Percentiles rank a stretch among this genome's conserved stretches.
phyloP scores from a whole-genome alignment of 2,888 invertebrate species.

The Drosophila imparisetae region DNA sequence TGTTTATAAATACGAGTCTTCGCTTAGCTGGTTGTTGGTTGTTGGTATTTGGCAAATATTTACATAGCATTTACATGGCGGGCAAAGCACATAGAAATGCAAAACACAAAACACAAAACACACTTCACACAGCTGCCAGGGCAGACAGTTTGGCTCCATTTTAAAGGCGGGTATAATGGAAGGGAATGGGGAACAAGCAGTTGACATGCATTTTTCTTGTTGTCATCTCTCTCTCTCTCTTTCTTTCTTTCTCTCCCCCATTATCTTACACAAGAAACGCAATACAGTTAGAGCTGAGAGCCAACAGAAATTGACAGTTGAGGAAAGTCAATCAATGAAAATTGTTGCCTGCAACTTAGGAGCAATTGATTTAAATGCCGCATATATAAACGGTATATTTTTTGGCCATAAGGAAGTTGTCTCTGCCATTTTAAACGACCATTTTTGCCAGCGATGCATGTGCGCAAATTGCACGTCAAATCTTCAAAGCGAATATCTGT shows the following conservation, averaged over 20 bases:
- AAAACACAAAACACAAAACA: conserved; percentile 49
- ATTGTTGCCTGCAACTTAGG: conserved; percentile 36
- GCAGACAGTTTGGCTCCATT: conserved; percentile 51
- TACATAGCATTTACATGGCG: conserved; percentile 57
- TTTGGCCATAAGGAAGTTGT: conserved; percentile 40
- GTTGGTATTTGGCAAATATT: conserved; percentile 57
- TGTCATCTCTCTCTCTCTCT: not conserved
- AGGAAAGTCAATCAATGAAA: conserved; percentile 64
- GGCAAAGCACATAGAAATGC: conserved; percentile 53
- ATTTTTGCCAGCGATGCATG: conserved; percentile 48
- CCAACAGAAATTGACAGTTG: conserved; percentile 43
- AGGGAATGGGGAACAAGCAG: not conserved
- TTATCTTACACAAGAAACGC: conserved; percentile 16
- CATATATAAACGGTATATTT: not conserved
- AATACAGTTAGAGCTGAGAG: conserved; percentile 27
- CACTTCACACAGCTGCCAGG: conserved; percentile 45
- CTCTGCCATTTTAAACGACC: conserved; percentile 13
- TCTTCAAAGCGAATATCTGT: conserved; percentile 63
- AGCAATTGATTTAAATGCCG: conserved; percentile 57
- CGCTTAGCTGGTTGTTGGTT: conserved; percentile 7
- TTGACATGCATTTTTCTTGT: conserved; percentile 32
- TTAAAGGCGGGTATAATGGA: not conserved
- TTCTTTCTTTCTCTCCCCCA: not conserved
- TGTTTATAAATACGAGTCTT: conserved; percentile 8
- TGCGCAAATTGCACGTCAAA: conserved; percentile 54